These are phyloP conservation scores for Caracal caracal DNA, from an alignment of 2,113 vertebrate species.

Conservation along the genomic window DNA sequence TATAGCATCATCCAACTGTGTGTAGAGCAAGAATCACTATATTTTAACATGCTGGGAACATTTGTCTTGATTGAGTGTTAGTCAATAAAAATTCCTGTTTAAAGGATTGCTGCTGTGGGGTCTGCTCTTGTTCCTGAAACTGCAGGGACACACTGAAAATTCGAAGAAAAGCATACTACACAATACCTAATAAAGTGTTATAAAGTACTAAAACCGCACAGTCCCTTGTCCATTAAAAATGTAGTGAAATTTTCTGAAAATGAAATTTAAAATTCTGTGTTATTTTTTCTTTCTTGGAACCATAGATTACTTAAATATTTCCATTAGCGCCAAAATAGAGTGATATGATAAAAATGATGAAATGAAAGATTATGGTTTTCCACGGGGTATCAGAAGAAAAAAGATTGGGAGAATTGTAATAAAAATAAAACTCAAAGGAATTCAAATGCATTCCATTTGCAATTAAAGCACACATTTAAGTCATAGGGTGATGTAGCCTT, in stretches of 20 bases:
- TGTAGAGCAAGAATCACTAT: slow-evolving; percentile 37
- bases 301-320: slow-evolving; percentile 68
- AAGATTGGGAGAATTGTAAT: slow-evolving; percentile 67
- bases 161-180: background rate
- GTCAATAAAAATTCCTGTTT: slow-evolving; percentile 53
- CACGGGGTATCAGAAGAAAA: slow-evolving; percentile 40
- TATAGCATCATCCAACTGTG: background rate
- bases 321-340: slow-evolving; percentile 68
- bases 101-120: background rate
- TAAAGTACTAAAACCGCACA: background rate
- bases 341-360: slow-evolving; percentile 78
- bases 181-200: background rate
- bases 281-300: background rate
- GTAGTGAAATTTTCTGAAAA: slow-evolving; percentile 10
- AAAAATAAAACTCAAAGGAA: slow-evolving; percentile 62
- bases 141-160: background rate
- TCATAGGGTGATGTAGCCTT: background rate
- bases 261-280: slow-evolving; percentile 2
- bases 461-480: slow-evolving; percentile 60
- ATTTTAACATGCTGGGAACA: slow-evolving; percentile 52
- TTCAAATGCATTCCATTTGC: slow-evolving; percentile 61
- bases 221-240: slow-evolving; percentile 26
- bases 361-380: slow-evolving; percentile 69
- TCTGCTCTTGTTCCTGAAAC: slow-evolving; percentile 5
- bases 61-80: slow-evolving; percentile 42